phyloP scores from a whole-genome alignment of 2,113 vertebrate genomes.

The Vimba vimba region DNA sequence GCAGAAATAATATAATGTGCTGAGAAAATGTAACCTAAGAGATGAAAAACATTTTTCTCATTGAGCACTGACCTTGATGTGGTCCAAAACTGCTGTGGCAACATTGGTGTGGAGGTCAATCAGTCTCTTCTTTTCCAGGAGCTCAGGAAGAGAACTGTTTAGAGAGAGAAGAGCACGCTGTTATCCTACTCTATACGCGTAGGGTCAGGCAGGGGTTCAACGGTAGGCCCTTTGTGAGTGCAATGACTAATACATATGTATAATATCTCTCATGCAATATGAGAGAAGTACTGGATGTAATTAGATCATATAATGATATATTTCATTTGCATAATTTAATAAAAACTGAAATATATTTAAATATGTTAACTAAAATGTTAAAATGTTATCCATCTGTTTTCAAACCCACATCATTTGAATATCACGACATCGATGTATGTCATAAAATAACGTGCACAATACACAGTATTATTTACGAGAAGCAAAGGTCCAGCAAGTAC shows the following conservation, averaged over 20 bases:
- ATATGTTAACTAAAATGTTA: no score
- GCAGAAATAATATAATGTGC: conserved; percentile 11
- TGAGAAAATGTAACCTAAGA: conserved; percentile 34
- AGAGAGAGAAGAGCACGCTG: conserved; percentile 34
- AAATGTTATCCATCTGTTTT: no score
- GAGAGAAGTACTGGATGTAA: not conserved
- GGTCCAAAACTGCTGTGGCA: conserved; percentile 94
- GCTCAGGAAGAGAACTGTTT: conserved; percentile 92
- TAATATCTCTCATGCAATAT: not conserved
- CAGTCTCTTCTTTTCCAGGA: conserved; percentile 95
- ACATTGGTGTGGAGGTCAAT: conserved; percentile 99
- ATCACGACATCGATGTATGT: no score
- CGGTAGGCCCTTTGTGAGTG: not conserved
- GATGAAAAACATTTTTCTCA: conserved; percentile 41
- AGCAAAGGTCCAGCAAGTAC: no score
- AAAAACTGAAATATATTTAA: not conserved
- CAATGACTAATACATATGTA: conserved; percentile 19
- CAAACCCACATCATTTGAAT: no score
- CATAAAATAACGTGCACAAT: no score
- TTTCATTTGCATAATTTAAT: not conserved
- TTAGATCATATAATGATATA: not conserved
- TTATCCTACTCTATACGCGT: conserved; percentile 13
- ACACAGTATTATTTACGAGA: no score
- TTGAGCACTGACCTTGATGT: conserved; percentile 88
- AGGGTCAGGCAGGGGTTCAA: not conserved